These are phyloP conservation scores for Noctua janthe DNA, from an alignment of 2,888 invertebrate species.

Conservation along the genomic window DNA sequence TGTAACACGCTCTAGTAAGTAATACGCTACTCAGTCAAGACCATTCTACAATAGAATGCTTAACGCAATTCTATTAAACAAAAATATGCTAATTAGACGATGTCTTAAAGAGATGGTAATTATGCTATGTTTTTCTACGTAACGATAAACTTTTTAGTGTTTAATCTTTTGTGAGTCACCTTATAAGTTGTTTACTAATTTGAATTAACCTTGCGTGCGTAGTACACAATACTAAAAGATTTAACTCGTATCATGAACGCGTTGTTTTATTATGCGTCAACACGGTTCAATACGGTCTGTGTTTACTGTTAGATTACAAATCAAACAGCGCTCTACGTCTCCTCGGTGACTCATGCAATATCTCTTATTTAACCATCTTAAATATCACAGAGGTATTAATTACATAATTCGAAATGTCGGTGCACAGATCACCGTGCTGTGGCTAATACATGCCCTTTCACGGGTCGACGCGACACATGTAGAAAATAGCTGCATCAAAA, in stretches of 20 bases:
- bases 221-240: conserved; percentile 54
- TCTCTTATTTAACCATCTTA: conserved; percentile 81
- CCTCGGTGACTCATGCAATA: conserved; percentile 79
- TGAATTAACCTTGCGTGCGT: conserved; percentile 60
- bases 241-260: conserved; percentile 57
- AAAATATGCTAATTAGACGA: conserved; percentile 38
- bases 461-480: conserved; percentile 45
- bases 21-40: conserved; percentile 55
- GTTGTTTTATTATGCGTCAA: conserved; percentile 73
- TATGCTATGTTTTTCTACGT: conserved; percentile 41
- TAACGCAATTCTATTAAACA: conserved; percentile 29
- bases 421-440: conserved; percentile 57
- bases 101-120: conserved; percentile 46
- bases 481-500: conserved; percentile 55
- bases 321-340: conserved; percentile 73
- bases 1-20: conserved; percentile 51
- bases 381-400: conserved; percentile 88
- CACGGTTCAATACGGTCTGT: conserved; percentile 66
- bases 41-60: conserved; percentile 47
- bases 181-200: conserved; percentile 43
- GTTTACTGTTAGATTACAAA: conserved; percentile 78
- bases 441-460: conserved; percentile 57
- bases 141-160: conserved; percentile 17
- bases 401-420: conserved; percentile 73
- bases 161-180: conserved; percentile 58